Evolutionary conservation across 2,113 vertebrate genomes (phyloP).

Genomic region (Sinocyclocheilus grahami): DNA sequence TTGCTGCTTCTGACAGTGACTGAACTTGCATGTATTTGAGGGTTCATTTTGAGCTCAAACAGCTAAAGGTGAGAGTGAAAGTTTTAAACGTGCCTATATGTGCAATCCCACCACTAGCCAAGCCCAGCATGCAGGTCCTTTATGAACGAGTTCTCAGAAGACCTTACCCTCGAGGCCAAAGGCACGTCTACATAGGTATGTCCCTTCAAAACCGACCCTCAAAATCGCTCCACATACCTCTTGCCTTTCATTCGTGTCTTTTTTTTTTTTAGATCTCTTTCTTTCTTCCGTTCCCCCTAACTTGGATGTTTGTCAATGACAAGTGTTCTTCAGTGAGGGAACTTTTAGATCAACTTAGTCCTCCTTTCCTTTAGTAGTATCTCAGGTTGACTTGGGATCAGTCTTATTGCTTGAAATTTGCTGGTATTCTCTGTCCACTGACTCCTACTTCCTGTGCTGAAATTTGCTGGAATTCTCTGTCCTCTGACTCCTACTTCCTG

Average conservation of each 20-base stretch:
- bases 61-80: slow-evolving; percentile 60
- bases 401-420: slow-evolving; percentile 16
- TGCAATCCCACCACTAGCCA: slow-evolving; percentile 98
- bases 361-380: neutral
- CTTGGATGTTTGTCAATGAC: slow-evolving; percentile 19
- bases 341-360: slow-evolving; percentile 18
- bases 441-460: neutral
- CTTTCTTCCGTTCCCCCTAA: slow-evolving; percentile 20
- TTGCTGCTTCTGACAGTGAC: neutral
- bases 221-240: slow-evolving; percentile 26
- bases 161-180: slow-evolving; percentile 92
- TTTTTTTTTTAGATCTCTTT: slow-evolving; percentile 29
- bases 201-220: slow-evolving; percentile 64
- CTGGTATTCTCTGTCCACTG: slow-evolving; percentile 20
- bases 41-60: slow-evolving; percentile 55
- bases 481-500: slow-evolving; percentile 24
- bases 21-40: slow-evolving; percentile 28
- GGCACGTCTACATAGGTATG: slow-evolving; percentile 95
- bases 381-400: slow-evolving; percentile 34
- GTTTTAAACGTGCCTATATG: slow-evolving; percentile 89
- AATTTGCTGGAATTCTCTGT: slow-evolving; percentile 27
- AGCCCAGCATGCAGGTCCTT: slow-evolving; percentile 99
- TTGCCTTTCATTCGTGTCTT: slow-evolving; percentile 18
- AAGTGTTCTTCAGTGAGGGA: slow-evolving; percentile 5
- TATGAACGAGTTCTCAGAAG: slow-evolving; percentile 99